These are phyloP conservation scores for Mobula birostris DNA, from an alignment of 2,113 vertebrate species.

Conservation along the genomic window DNA sequence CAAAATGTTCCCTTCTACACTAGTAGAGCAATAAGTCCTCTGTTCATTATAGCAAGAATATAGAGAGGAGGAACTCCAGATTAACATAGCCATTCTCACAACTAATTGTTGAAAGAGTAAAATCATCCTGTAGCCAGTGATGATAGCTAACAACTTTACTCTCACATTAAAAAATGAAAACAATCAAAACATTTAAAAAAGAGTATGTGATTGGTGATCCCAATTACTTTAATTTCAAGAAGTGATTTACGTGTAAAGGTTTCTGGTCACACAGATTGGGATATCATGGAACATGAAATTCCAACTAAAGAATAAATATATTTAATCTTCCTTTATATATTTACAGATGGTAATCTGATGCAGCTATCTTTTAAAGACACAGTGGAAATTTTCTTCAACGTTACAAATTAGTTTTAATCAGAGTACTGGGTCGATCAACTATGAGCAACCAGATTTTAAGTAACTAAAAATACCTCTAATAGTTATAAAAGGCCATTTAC, in stretches of 20 bases:
- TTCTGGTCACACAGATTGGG: neutral
- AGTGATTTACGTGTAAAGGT: neutral
- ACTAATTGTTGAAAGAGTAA: slow-evolving; percentile 1
- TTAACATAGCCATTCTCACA: neutral
- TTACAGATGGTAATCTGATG: neutral
- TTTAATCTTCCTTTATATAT: neutral
- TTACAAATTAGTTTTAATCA: too few relatives aligned
- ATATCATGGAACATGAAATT: neutral
- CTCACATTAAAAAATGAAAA: neutral
- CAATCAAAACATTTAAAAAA: neutral
- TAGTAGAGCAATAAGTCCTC: neutral
- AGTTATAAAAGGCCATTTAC: too few relatives aligned
- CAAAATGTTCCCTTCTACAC: neutral
- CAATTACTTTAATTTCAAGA: neutral
- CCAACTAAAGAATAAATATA: too few relatives aligned
- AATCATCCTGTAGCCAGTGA: neutral
- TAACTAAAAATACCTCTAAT: too few relatives aligned
- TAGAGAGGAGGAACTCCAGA: neutral
- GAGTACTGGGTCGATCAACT: too few relatives aligned
- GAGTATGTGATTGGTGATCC: neutral
- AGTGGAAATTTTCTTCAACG: too few relatives aligned
- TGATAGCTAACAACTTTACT: neutral
- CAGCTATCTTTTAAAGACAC: too few relatives aligned
- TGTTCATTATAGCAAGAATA: neutral
- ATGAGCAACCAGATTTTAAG: too few relatives aligned